Conservation (phyloP, 2,888 invertebrate genomes). For the Lamellibrachia columna region DNA sequence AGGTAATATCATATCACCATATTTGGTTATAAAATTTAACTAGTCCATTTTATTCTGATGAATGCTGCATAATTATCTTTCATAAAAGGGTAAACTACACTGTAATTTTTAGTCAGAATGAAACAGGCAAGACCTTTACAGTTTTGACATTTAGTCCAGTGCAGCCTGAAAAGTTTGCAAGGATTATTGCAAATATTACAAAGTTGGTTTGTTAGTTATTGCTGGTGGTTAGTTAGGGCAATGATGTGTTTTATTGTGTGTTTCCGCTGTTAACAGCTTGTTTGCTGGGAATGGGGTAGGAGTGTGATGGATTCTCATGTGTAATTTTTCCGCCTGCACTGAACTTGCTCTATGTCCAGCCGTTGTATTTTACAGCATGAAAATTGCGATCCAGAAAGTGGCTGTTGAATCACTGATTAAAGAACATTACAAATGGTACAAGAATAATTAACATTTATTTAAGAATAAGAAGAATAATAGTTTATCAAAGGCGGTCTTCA, state of each 20-base stretch:
- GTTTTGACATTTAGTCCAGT: background rate
- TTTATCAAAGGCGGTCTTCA: background rate
- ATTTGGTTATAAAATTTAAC: background rate
- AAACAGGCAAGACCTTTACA: background rate
- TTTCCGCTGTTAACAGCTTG: no score
- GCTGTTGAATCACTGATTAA: background rate
- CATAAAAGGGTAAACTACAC: background rate
- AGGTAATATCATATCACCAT: no score
- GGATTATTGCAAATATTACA: no score
- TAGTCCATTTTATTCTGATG: background rate
- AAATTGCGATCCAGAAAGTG: no score
- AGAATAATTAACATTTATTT: background rate
- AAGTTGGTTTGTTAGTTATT: no score
- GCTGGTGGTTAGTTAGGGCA: no score
- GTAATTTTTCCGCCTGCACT: background rate
- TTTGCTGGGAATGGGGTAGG: background rate
- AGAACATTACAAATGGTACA: background rate
- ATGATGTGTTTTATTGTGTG: no score
- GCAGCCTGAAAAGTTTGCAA: background rate
- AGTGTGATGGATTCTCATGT: background rate
- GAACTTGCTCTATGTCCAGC: background rate
- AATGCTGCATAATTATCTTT: background rate
- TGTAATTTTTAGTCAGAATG: background rate
- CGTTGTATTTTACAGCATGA: background rate
- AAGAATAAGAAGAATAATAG: background rate